Base-by-base conservation (phyloP, 2,797 vertebrate species). In the Hemitrygon akajei region DNA sequence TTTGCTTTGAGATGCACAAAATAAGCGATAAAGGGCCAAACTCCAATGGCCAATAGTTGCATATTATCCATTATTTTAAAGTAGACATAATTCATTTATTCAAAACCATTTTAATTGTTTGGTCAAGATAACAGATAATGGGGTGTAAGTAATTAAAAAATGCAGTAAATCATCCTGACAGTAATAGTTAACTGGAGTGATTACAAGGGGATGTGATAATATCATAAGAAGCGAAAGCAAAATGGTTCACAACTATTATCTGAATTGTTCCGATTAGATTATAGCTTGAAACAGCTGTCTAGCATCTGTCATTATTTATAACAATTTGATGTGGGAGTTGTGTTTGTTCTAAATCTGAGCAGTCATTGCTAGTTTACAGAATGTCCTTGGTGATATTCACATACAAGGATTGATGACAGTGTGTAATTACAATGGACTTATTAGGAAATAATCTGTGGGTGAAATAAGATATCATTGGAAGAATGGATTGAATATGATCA, bases 191-290 rank as follows among this genome's bases (percentile, higher is more conserved):
- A 37, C 34, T 80, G 79, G 37, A 89, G 60, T 89, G 60, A 89
- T 89, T 89, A 89, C 69, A 37, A 89, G 60, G 86, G n/a, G 86
- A 66, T 66, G 86, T n/a, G 58, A 89, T n/a, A 66, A 89, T 63
- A 69, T 37, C 34, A 14, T 89, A 34, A 89, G 66, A 10, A 66
- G 60, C 30, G 37, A 20, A 34, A 66, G 86, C 60, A 89, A 69
- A 89, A 89, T 89, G 60, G 86, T 89, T 89, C 89, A 37, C 69
- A 89, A 69, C 86, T 58, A 86, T 60, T 58, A 86, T 86, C 47
- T 89, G 86, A 34, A 69, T 89, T 69, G 86, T 20, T 89, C n/a
- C 89, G 86, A 89, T 66, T 89, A 89, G 63, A 89, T 89, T 89
- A 66, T 34, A 66, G 60, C 86, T 69, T 89, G 86, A 89, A 89